A percentile compares a stretch with the other conserved stretches of the same genome.
phyloP scores from a whole-genome alignment of 1,140 invertebrate species.

The Trissolcus basalis region DNA sequence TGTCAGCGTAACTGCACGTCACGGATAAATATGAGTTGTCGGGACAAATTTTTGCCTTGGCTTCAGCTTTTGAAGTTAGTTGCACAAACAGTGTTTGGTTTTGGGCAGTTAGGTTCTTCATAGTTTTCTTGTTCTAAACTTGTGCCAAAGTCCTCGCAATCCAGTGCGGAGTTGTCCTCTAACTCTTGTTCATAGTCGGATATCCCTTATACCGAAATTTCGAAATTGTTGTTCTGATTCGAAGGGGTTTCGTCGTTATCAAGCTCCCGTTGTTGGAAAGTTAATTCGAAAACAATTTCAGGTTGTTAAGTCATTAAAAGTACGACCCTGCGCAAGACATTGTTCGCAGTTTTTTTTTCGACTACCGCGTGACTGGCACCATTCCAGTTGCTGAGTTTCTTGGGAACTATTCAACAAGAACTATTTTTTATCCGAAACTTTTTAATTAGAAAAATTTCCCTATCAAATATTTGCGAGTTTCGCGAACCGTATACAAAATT shows the following conservation, averaged over 20 bases:
- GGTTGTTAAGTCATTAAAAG: too few relatives aligned
- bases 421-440: too few relatives aligned
- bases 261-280: neutral
- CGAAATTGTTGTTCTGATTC: slow-evolving; percentile 31
- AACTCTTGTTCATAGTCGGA: slow-evolving; percentile 46
- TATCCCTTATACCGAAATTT: slow-evolving; percentile 40
- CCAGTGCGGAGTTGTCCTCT: slow-evolving; percentile 35
- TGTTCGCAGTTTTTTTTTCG: neutral
- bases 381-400: too few relatives aligned
- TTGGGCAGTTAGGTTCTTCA: slow-evolving; percentile 29
- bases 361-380: too few relatives aligned
- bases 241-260: slow-evolving; percentile 9
- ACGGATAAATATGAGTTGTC: slow-evolving; percentile 41
- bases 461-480: too few relatives aligned
- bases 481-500: too few relatives aligned
- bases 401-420: too few relatives aligned
- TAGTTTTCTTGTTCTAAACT: slow-evolving; percentile 33
- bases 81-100: slow-evolving; percentile 27
- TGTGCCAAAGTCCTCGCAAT: slow-evolving; percentile 36
- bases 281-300: slow-evolving; percentile 20
- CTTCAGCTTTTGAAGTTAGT: slow-evolving; percentile 27
- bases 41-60: slow-evolving; percentile 9
- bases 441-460: too few relatives aligned
- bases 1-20: neutral
- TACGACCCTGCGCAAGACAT: neutral